Base-by-base conservation (phyloP, 2,888 invertebrate genomes). In the Andricus curvator region DNA sequence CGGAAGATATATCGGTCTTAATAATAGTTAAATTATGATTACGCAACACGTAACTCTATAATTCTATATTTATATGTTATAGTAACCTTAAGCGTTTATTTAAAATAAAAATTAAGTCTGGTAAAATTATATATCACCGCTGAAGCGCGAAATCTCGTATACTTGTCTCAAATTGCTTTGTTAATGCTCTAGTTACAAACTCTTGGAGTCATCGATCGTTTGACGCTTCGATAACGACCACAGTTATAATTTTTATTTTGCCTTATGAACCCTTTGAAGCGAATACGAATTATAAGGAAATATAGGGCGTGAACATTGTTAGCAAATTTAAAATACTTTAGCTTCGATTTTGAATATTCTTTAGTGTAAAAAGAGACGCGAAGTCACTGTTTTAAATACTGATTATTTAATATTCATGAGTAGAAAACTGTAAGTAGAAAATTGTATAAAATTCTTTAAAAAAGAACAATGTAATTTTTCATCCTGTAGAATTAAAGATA, bases 121-220 rank as follows among this genome's bases (percentile, higher is more conserved):
- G 41, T 41, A 41, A 67, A 67, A 64, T 64, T 41, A 66, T 41
- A 68, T 68, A 22, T 44, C 67, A 44, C 44, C 15, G 15, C 15
- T 67, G 41, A 37, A 67, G 41, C 22, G 3, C 41, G n/a, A 44
- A 68, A n/a, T 22, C 44, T 68, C 67, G 67, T 68, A 68, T 68
- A 68, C 67, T 22, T 44, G 67, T 44, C 17, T 37, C n/a, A 44
- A 68, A 68, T 20, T 15, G 67, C 41, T 68, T 68, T 68, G n/a
- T 68, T 44, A 44, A 44, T 68, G 4, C 41, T 44, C 15, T 44
- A 44, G 3, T 15, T 15, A 17, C 44, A 44, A 44, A 44, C 44
- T 44, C 44, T 44, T 44, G 44, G 4, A 44, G 15, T 15, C 56
- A 51, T 51, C 20, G 20, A 51, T 20, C 51, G 51, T 51, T 51